Evolutionary conservation across 2,888 invertebrate genomes (phyloP), one percentile per base, ranked within the genome.

Genomic region (Caenorhabditis drosophilae): DNA sequence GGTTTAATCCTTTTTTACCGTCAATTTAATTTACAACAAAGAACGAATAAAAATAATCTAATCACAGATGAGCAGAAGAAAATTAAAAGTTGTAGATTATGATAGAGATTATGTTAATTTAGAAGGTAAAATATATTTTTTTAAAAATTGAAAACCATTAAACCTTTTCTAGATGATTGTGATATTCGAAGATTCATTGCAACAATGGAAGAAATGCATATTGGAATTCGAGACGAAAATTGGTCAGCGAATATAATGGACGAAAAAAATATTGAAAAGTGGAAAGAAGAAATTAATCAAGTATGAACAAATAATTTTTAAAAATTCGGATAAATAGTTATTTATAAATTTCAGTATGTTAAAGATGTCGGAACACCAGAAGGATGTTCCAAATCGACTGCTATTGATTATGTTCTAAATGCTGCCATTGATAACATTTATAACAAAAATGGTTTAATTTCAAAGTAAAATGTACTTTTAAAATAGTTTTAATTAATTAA

Each of bases 41-140:
- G n/a, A n/a, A n/a, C n/a, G n/a, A n/a, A n/a, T n/a, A n/a, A n/a
- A n/a, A n/a, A n/a, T n/a, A n/a, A n/a, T n/a, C n/a, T n/a, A n/a
- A n/a, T n/a, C n/a, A 45, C 34, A 49, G 42, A 73, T 73, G 73
- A 66, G 68, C 50, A 22, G 62, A 25, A 49, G 74, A 59, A 74
- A 71, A 53, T 54, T 74, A 46, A 52, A 52, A 50, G 57, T 58
- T 1, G 60, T 74, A 25, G 69, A 67, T 3, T 74, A 71, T 48
- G 57, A 66, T 46, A 38, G 57, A 50, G 58, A 60, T 35, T 61
- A 63, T 50, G 25, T 74, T 25, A 67, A 74, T 52, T 60, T 51
- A 41, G 71, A 71, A 57, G 73, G 70, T 70, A 40, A 40, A 40
- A 9, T 18, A 36, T 4, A 4, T 36, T 36, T 42, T 42, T 15